Evolutionary conservation across 1,140 invertebrate species (phyloP).

Genomic region (Calliphora vicina): DNA sequence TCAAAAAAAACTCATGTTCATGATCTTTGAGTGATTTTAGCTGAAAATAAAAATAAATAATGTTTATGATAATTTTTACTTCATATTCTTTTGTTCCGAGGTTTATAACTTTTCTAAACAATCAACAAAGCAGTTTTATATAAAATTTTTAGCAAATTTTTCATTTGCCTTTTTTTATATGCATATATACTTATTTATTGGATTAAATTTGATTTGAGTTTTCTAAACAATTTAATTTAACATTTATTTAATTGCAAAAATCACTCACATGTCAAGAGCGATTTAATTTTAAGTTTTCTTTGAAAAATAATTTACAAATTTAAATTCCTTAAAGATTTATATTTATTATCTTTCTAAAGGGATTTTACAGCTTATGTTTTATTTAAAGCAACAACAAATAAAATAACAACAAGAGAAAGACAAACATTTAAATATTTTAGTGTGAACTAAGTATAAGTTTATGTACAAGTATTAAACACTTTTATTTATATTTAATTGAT

Average conservation of each 20-base stretch:
- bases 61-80: no score
- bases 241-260: not conserved
- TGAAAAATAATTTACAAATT: not conserved
- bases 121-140: no score
- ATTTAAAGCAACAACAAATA: not conserved
- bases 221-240: not conserved
- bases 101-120: no score
- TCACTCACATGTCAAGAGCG: conserved; percentile 13
- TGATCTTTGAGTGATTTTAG: no score
- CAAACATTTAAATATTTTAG: not conserved
- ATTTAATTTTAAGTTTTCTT: not conserved
- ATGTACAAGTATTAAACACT: not conserved
- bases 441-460: not conserved
- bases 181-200: no score
- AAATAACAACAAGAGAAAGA: not conserved
- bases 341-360: not conserved
- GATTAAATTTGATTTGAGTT: no score
- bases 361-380: not conserved
- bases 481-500: not conserved
- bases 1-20: no score
- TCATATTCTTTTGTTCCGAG: no score
- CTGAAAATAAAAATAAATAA: no score
- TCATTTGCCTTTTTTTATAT: no score
- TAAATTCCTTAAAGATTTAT: not conserved
- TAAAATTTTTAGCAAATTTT: no score